Percentiles rank a stretch among this genome's conserved stretches.
Evolutionary conservation across 1,140 invertebrate species (phyloP).

Genomic region (Eriosoma lanigerum): DNA sequence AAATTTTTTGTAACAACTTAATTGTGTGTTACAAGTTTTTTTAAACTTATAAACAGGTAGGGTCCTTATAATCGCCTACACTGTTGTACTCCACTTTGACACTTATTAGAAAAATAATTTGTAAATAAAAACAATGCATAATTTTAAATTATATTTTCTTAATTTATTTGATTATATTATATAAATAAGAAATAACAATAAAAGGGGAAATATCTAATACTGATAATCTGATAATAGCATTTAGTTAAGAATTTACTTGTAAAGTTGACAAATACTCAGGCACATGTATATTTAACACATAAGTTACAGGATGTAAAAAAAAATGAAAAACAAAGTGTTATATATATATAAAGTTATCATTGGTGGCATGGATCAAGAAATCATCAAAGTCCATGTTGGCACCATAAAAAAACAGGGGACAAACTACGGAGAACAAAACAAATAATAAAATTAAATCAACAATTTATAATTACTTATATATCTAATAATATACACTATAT

Average conservation of each 20-base stretch:
- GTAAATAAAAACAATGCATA: background rate
- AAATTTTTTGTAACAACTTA: no score
- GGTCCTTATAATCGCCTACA: no score
- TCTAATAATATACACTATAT: background rate
- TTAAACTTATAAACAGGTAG: no score
- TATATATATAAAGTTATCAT: no score
- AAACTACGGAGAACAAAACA: background rate
- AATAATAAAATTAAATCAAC: background rate
- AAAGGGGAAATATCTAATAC: constrained; percentile 28
- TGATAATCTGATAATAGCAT: constrained; percentile 35
- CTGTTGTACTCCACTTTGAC: no score
- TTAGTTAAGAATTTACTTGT: constrained; percentile 1
- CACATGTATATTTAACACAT: constrained; percentile 5
- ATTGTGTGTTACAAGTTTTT: no score
- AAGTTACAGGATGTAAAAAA: background rate
- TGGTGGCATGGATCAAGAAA: background rate
- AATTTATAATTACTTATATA: background rate
- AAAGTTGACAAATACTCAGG: background rate
- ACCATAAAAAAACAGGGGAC: background rate
- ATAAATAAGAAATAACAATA: constrained; percentile 48
- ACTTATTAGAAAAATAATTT: no score
- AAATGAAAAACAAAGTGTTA: background rate
- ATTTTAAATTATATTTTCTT: constrained; percentile 26
- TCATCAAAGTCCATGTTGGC: no score
- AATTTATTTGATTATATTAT: constrained; percentile 40